These are phyloP conservation scores for Trichacis sp. DNA, from an alignment of 2,888 invertebrate species.

Conservation along the genomic window DNA sequence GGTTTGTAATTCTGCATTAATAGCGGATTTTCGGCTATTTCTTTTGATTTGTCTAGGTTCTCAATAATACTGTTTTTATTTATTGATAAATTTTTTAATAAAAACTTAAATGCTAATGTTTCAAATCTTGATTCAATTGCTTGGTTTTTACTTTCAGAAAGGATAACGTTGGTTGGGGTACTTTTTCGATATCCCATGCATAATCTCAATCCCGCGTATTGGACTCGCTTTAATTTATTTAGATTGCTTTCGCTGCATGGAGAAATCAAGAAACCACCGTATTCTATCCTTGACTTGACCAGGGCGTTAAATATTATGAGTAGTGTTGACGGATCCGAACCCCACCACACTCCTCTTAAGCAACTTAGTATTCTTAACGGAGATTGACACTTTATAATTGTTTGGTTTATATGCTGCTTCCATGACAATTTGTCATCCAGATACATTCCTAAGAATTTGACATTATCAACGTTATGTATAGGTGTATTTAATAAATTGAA, in stretches of 20 bases:
- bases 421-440: slow-evolving; percentile 24
- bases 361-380: slow-evolving; percentile 21
- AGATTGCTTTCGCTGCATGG: slow-evolving; percentile 5
- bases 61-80: too few species aligned
- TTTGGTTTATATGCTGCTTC: slow-evolving; percentile 12
- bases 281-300: slow-evolving; percentile 19
- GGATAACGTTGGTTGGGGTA: slow-evolving; percentile 30
- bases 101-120: slow-evolving; percentile 8
- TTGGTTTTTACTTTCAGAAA: slow-evolving; percentile 25
- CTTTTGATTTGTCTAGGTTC: too few species aligned
- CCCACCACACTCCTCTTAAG: slow-evolving; percentile 25
- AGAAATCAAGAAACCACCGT: slow-evolving; percentile 19
- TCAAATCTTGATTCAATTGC: slow-evolving; percentile 14
- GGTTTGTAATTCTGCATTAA: too few species aligned
- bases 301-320: slow-evolving; percentile 8
- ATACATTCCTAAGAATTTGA: slow-evolving; percentile 22
- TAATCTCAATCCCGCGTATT: slow-evolving; percentile 26
- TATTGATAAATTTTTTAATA: too few species aligned
- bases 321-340: slow-evolving; percentile 14
- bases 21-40: too few species aligned
- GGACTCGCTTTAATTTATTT: slow-evolving; percentile 18
- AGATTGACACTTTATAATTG: slow-evolving; percentile 5
- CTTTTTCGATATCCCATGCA: slow-evolving; percentile 28
- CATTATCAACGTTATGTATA: too few species aligned
- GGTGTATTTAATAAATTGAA: too few species aligned